phyloP scores from a whole-genome alignment of 2,888 invertebrate species.

The Plemyria rubiginata region DNA sequence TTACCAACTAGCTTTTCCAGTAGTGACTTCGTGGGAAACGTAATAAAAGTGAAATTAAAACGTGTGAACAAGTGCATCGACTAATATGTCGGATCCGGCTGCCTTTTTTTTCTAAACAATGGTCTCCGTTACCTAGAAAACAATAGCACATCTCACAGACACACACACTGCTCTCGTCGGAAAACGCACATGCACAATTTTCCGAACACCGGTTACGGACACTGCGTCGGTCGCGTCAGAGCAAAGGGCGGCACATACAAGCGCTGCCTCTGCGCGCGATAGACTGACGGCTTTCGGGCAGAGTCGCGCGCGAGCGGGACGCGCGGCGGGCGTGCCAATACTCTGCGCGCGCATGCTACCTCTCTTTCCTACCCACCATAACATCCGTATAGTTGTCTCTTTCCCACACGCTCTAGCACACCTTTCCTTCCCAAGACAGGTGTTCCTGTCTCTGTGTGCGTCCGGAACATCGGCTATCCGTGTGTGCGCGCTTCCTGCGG shows the following conservation, averaged over 20 bases:
- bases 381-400: constrained; percentile 62
- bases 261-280: constrained; percentile 80
- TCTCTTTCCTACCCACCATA: constrained; percentile 63
- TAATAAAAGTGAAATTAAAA: constrained; percentile 68
- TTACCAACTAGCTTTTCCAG: constrained; percentile 51
- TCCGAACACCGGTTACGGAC: constrained; percentile 83
- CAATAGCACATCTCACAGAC: constrained; percentile 84
- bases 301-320: constrained; percentile 76
- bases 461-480: constrained; percentile 61
- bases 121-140: constrained; percentile 81
- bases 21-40: constrained; percentile 58
- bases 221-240: constrained; percentile 81
- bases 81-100: constrained; percentile 68
- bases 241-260: constrained; percentile 76
- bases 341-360: constrained; percentile 76
- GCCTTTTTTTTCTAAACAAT: constrained; percentile 67
- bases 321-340: constrained; percentile 81
- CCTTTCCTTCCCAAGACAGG: constrained; percentile 84
- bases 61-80: constrained; percentile 65
- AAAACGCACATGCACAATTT: constrained; percentile 85
- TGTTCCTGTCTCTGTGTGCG: constrained; percentile 79
- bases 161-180: constrained; percentile 82
- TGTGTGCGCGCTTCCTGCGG: constrained; percentile 82
- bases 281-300: constrained; percentile 73
- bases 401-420: constrained; percentile 75